Evolutionary conservation across 1,140 invertebrate species (phyloP).

Genomic region (Globodera ellingtonae): DNA sequence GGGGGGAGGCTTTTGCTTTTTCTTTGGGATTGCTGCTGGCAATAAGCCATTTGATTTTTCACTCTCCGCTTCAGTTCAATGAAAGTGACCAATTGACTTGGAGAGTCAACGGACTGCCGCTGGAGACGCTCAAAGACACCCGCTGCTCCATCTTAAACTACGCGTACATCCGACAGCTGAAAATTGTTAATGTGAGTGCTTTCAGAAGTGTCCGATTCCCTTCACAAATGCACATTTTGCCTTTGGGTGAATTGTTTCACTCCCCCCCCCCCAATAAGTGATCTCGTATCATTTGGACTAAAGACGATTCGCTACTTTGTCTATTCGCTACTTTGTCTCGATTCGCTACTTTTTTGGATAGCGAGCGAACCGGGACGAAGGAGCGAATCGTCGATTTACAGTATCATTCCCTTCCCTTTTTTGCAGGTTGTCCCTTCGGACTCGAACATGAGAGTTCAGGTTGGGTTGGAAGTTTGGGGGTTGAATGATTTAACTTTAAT

Average conservation of each 20-base stretch:
- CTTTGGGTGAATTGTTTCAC: background rate
- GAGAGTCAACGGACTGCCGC: conserved; percentile 55
- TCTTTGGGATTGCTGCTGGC: background rate
- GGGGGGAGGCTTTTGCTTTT: background rate
- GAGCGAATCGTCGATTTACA: too few species aligned
- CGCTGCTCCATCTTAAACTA: conserved; percentile 37
- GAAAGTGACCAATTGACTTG: conserved; percentile 59
- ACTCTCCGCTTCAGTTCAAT: conserved; percentile 28
- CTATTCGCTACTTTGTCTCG: background rate
- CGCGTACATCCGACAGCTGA: conserved; percentile 53
- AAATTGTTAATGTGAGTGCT: conserved; percentile 45
- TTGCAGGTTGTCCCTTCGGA: background rate
- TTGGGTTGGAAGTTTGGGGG: background rate
- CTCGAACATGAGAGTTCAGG: background rate
- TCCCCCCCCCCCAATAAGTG: background rate
- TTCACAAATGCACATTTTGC: background rate
- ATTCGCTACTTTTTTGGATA: background rate
- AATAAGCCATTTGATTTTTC: background rate
- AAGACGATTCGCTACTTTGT: too few species aligned
- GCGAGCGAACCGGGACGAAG: too few species aligned
- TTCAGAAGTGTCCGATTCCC: conserved; percentile 46
- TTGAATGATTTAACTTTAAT: background rate
- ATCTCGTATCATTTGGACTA: too few species aligned
- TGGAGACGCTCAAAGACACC: conserved; percentile 34
- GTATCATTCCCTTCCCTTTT: conserved; percentile 1